These are phyloP conservation scores for Hydractinia symbiolongicarpus DNA, from an alignment of 30 jellyfish, hydroid and myxozoan genomes.

Conservation along the genomic window DNA sequence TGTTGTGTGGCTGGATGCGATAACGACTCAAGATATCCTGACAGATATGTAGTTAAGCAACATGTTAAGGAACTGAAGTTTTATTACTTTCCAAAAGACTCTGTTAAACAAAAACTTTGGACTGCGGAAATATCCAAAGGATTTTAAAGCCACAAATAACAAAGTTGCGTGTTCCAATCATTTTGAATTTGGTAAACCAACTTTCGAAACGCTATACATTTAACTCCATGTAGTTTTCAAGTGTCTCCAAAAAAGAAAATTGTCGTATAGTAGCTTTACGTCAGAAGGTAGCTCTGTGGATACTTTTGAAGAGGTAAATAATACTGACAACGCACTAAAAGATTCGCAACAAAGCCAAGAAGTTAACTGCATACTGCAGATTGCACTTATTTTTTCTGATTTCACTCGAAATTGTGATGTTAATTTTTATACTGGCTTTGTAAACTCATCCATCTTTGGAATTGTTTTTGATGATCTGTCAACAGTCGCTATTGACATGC, in stretches of 20 bases:
- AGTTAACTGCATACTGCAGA: not conserved
- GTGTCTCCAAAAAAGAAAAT: not conserved
- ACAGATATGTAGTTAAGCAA: slow-evolving; percentile 12
- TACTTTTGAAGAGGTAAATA: not conserved
- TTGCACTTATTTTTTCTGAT: too few species aligned
- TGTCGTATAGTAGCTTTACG: not conserved
- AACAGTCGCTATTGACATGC: not conserved
- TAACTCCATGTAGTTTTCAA: not conserved
- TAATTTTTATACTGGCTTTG: not conserved
- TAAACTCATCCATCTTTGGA: not conserved
- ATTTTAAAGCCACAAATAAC: slow-evolving; percentile 30
- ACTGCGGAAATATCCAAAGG: slow-evolving; percentile 25
- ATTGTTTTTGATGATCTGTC: not conserved
- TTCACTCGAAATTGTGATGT: not conserved
- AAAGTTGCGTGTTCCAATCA: slow-evolving; percentile 41
- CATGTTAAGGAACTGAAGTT: slow-evolving; percentile 38
- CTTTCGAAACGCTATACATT: not conserved
- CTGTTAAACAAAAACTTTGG: slow-evolving; percentile 29
- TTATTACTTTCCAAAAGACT: slow-evolving; percentile 43
- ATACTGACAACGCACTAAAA: not conserved
- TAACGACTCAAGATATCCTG: slow-evolving; percentile 33
- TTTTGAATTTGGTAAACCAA: slow-evolving; percentile 41
- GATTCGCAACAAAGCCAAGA: not conserved
- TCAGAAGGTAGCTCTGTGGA: not conserved
- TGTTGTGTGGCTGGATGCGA: slow-evolving; percentile 51